Conservation (phyloP, 2,113 vertebrate species). For the Notarius quadriscutis region DNA sequence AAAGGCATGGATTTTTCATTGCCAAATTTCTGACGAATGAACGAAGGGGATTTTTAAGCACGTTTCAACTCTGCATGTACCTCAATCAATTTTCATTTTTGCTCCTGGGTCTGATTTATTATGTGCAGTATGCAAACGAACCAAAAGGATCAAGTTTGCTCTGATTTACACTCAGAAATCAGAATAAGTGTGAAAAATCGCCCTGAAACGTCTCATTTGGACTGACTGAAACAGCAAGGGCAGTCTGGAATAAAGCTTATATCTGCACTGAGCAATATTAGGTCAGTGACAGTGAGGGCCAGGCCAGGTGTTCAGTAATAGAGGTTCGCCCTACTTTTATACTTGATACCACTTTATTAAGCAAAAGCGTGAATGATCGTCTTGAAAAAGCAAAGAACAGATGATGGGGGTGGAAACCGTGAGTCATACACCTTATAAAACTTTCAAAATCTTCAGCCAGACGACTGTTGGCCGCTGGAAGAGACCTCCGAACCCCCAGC, state of each 20-base stretch:
- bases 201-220: constrained; percentile 24
- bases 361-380: background rate
- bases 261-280: constrained; percentile 7
- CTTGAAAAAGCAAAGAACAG: constrained; percentile 24
- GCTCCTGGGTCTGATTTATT: background rate
- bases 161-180: background rate
- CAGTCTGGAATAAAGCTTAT: constrained; percentile 50
- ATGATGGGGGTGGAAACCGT: constrained; percentile 39
- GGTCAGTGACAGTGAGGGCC: background rate
- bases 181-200: background rate
- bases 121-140: background rate
- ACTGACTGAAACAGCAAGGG: constrained; percentile 10
- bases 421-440: constrained; percentile 47
- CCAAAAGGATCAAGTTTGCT: background rate
- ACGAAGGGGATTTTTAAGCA: background rate
- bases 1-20: background rate
- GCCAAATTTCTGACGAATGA: background rate
- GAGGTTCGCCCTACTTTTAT: background rate
- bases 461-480: constrained; percentile 8
- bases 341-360: constrained; percentile 14
- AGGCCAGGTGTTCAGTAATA: background rate
- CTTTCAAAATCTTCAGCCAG: constrained; percentile 9
- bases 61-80: background rate
- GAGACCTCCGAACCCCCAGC: background rate
- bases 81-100: background rate